Evolutionary conservation across 2,797 vertebrate species (phyloP).

Genomic region (Sebastes steindachneri): DNA sequence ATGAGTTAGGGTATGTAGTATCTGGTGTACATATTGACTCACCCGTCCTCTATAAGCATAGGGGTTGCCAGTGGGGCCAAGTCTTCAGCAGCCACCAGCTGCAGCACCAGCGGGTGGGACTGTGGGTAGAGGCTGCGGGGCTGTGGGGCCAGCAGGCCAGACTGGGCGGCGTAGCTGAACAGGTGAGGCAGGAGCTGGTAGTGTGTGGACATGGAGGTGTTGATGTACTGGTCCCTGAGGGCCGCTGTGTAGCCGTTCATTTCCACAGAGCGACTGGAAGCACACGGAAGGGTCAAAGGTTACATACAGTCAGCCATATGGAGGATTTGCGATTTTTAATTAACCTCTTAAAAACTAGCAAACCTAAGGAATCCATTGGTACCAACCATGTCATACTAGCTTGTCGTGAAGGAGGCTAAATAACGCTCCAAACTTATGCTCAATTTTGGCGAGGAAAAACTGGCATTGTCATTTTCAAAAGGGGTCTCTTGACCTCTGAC

Average conservation of each 20-base stretch:
- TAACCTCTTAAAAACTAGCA: no score
- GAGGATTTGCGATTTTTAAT: no score
- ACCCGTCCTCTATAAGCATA: slow-evolving; percentile 99
- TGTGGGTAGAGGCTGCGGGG: slow-evolving; percentile 92
- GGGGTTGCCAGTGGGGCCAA: slow-evolving; percentile 92
- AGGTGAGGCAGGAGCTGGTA: slow-evolving; percentile 97
- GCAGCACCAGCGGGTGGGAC: slow-evolving; percentile 92
- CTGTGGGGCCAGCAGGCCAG: slow-evolving; percentile 89
- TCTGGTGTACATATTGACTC: slow-evolving; percentile 56
- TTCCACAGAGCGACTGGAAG: slow-evolving; percentile 91
- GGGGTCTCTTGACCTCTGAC: no score
- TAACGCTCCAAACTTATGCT: no score
- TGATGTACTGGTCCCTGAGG: slow-evolving; percentile 97
- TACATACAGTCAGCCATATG: neutral
- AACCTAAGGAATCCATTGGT: no score
- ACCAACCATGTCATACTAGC: no score
- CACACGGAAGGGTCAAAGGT: slow-evolving; percentile 18
- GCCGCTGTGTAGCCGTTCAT: slow-evolving; percentile 93
- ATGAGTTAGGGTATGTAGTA: no score
- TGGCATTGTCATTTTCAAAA: no score
- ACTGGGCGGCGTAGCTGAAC: slow-evolving; percentile 91
- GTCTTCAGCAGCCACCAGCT: slow-evolving; percentile 94
- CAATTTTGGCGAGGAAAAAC: no score
- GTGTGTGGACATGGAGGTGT: slow-evolving; percentile 91
- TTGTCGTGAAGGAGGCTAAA: no score